Evolutionary conservation across 2,113 vertebrate species (phyloP), one percentile per base, ranked within the genome.

Genomic region (Vulpes lagopus): DNA sequence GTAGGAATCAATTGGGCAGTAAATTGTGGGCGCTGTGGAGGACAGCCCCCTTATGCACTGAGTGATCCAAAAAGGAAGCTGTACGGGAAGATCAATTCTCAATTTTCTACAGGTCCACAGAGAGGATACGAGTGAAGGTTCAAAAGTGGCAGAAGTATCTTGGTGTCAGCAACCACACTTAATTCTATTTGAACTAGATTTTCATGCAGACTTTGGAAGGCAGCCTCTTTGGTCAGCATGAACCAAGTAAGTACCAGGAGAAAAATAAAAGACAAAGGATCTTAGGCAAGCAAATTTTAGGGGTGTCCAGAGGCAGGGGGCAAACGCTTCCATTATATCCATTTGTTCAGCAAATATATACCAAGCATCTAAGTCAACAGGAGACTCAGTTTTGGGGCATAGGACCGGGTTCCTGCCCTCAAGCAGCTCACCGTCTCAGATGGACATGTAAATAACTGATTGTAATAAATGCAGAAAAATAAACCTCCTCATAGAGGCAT

Each of bases 231-330:
- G 73, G 55, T 80, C 51, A 65, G 78, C 17, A 15, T n/a, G 53
- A 90, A 87, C 87, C 91, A 84, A 93, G 80, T 69, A 89, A 43
- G 43, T 43, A 43, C 60, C 32, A 96, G 64, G 76, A 87, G 90
- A 73, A 84, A 96, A 96, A 82, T 2, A 80, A 87, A 55, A 97
- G 65, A 93, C 67, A 62, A 96, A 79, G 43, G 81, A 93, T 57
- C 89, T 57, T 49, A 94, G 91, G 71, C 20, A 23, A 83, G 85
- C 64, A 78, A 59, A 91, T 76, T 81, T 87, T 76, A 59, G 65
- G 81, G 32, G 69, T 85, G 59, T 76, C 57, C 55, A 30, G 27
- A 43, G 43, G 43, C 43, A 43, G 43, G 27, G 5, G 49, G 38
- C 60, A 73, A 82, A 71, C 30, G 78, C 95, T 79, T 78, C 59